phyloP scores from a whole-genome alignment of 2,888 invertebrate species.

The Neoscelio sp. region DNA sequence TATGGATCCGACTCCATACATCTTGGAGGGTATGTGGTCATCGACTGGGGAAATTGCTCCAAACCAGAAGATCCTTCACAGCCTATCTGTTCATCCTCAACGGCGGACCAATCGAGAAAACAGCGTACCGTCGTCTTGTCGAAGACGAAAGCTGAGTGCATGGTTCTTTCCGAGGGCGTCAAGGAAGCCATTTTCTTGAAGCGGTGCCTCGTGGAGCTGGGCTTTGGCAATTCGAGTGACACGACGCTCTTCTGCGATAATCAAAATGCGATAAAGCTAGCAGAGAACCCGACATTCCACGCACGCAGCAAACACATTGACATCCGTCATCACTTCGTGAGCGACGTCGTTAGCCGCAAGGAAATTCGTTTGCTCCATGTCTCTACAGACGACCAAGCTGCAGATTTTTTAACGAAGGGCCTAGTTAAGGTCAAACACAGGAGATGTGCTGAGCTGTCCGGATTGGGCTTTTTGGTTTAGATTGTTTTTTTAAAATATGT shows the following conservation, averaged over 20 bases:
- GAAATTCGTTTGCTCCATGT: neutral
- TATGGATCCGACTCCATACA: too few species aligned
- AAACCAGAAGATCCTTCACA: too few species aligned
- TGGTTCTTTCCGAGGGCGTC: neutral
- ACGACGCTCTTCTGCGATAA: slow-evolving; percentile 4
- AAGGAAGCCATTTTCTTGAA: too few species aligned
- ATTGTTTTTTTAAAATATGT: too few species aligned
- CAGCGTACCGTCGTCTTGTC: too few species aligned
- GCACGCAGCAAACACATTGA: slow-evolving; percentile 31
- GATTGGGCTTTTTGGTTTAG: too few species aligned
- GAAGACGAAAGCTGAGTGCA: too few species aligned
- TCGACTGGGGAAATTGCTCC: too few species aligned
- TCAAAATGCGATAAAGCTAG: neutral
- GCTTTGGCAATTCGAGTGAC: neutral
- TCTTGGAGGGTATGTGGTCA: too few species aligned
- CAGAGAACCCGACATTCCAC: slow-evolving; percentile 7
- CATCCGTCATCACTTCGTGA: slow-evolving; percentile 34
- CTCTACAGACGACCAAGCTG: neutral
- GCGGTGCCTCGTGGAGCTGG: slow-evolving; percentile 2
- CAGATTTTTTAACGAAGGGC: slow-evolving; percentile 6
- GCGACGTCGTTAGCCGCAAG: neutral
- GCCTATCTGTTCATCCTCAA: too few species aligned
- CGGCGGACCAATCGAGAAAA: too few species aligned
- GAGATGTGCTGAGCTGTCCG: too few species aligned
- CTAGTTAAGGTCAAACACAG: neutral